Conservation (phyloP, 2,113 vertebrate species). For the Peromyscus leucopus region DNA sequence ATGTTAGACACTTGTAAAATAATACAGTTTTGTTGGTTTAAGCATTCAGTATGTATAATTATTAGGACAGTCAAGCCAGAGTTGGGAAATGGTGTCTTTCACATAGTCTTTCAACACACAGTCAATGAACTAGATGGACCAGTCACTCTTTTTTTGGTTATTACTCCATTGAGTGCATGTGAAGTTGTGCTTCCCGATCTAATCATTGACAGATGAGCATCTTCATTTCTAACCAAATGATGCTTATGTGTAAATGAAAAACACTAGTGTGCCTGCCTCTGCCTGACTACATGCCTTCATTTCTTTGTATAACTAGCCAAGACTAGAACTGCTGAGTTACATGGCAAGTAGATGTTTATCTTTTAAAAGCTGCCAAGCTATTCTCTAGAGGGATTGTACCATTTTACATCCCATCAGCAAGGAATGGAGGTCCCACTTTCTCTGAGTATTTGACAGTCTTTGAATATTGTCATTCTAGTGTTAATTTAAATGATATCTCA, state of each 20-base stretch:
- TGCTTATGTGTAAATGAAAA: not conserved
- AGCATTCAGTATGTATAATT: not conserved
- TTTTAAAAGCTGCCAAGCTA: not conserved
- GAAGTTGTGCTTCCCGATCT: not conserved
- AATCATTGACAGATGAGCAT: not conserved
- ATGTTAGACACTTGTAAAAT: not conserved
- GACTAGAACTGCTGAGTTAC: not conserved
- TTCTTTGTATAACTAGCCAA: not conserved
- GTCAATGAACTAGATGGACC: too few species aligned
- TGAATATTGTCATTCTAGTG: not conserved
- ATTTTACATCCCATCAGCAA: not conserved
- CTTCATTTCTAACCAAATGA: not conserved
- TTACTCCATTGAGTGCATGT: not conserved
- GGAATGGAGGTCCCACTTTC: not conserved
- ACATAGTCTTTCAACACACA: not conserved
- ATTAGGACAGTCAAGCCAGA: not conserved
- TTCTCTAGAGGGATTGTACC: not conserved
- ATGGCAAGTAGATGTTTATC: not conserved
- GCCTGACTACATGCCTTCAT: not conserved
- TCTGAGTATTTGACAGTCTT: not conserved
- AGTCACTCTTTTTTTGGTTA: not conserved
- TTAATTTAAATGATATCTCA: not conserved
- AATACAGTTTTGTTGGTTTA: not conserved
- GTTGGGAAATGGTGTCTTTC: not conserved
- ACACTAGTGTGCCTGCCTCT: not conserved